Evolutionary conservation across 2,888 invertebrate species (phyloP), one percentile per base, ranked within the genome.

Genomic region (Caenorhabditis doughertyi): DNA sequence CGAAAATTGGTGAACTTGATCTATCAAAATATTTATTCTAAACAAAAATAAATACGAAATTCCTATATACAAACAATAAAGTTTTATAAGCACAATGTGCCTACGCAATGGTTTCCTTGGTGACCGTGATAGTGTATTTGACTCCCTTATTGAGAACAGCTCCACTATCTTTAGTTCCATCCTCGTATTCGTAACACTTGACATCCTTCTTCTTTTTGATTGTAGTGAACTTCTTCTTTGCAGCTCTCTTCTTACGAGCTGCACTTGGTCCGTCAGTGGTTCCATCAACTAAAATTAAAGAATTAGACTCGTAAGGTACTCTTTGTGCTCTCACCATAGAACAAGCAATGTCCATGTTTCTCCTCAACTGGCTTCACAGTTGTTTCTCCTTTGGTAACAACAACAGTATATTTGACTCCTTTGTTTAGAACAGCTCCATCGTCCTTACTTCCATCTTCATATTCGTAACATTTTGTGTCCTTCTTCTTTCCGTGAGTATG

Each of bases 131-230:
- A 18, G 44, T 67, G 29, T 76, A 76, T 3, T 44, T 76, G 67
- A 76, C 77, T 35, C 77, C 77, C 44, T 77, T 47, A 11, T 71
- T 55, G 11, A 67, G 79, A 13, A 49, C 65, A 39, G 72, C 79
- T 65, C 79, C 79, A 11, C 27, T 49, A 29, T 79, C 79, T 47
- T 71, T 72, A 39, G 79, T 65, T 53, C 79, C 79, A 23, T 79
- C 79, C n/a, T 79, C 65, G 21, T 79, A 79, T 25, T 72, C 65
- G 72, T 65, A 72, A 39, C 79, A 79, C 65, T 79, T 79, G 11
- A 18, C 18, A 27, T 71, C 56, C 58, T 65, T 56, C 71, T 65
- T 79, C 72, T 79, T 79, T 58, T 79, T 79, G 16, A 47, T 32
- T 16, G 60, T 29, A 16, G 58, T 77, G 77, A 32, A 77, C n/a